A percentile compares a stretch with the other conserved stretches of the same genome.
Evolutionary conservation across 2,888 invertebrate genomes (phyloP).

Genomic region (Ormia ochracea): DNA sequence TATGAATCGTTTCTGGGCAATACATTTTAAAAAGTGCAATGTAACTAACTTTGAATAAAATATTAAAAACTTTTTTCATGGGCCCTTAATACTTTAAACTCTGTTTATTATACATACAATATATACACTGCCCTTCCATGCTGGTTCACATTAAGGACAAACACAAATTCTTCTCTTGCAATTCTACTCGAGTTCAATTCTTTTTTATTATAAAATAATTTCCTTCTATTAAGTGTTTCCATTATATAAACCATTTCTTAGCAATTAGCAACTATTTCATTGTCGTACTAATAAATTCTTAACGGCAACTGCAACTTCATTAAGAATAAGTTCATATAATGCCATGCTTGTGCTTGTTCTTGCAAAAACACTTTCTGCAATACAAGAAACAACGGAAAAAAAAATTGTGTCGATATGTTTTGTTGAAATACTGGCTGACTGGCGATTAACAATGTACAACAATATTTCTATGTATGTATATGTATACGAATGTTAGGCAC

Average conservation of each 20-base stretch:
- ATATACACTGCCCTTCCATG: no score
- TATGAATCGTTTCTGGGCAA: no score
- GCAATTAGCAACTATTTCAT: constrained; percentile 41
- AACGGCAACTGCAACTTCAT: constrained; percentile 48
- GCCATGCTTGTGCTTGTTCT: background rate
- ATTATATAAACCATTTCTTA: background rate
- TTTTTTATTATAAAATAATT: background rate
- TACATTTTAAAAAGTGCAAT: no score
- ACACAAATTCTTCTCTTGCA: no score
- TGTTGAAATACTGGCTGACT: background rate
- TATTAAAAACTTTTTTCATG: no score
- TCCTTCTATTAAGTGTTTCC: constrained; percentile 15
- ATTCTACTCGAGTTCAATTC: no score
- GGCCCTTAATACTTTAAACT: no score
- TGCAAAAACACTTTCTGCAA: background rate
- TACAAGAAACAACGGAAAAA: constrained; percentile 5
- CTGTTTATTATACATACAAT: no score
- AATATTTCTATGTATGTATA: no score
- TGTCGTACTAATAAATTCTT: constrained; percentile 12
- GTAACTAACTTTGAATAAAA: no score
- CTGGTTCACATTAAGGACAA: no score
- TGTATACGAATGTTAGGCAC: background rate
- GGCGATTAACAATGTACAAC: background rate
- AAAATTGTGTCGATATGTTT: constrained; percentile 4
- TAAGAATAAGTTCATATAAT: constrained; percentile 50